Evolutionary conservation across 2,888 invertebrate species (phyloP), one percentile per base, ranked within the genome.

Genomic region (Limulus polyphemus): DNA sequence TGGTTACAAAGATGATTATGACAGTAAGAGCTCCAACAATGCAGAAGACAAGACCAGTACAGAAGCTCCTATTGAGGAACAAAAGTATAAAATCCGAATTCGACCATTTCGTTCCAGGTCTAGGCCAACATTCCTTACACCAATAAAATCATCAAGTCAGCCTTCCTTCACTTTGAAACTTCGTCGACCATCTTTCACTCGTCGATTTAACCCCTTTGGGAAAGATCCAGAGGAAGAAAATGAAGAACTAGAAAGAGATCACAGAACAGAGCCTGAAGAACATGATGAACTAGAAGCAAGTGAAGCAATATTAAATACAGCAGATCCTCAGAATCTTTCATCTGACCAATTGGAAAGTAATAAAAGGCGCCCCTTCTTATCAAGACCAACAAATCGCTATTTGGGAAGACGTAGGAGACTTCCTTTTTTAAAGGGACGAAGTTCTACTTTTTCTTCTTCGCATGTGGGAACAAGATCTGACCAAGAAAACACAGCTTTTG

Each of bases 1-100:
- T 47, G 63, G 62, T 56, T 61, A 69, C 57, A 60, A 69, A n/a
- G 63, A 63, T 14, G 67, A 67, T n/a, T 65, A 68, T 55, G 59
- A 63, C 54, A 64, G 32, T 32, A 7, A 32, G 32, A 32, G 32
- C 7, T 32, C 7, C 7, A 32, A 32, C 32, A 32, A 2, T 32
- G 32, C 32, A 32, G 32, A 32, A 32, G 32, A 32, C 32, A 32
- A 32, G 32, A 32, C 32, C 32, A 32, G 32, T 32, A 32, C 32
- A 32, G 32, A 32, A 32, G 32, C 32, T 32, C 32, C 32, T 32
- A 32, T 32, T 32, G 32, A 32, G 5, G 32, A 32, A 32, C 32
- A 32, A 32, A 32, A 32, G 32, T 54, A 16, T 3, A 32, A 32
- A 54, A 54, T 54, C 16, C 11, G 54, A 54, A 54, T 54, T n/a